Conservation (phyloP, 2,888 invertebrate species). For the Saturnia pavonia region DNA sequence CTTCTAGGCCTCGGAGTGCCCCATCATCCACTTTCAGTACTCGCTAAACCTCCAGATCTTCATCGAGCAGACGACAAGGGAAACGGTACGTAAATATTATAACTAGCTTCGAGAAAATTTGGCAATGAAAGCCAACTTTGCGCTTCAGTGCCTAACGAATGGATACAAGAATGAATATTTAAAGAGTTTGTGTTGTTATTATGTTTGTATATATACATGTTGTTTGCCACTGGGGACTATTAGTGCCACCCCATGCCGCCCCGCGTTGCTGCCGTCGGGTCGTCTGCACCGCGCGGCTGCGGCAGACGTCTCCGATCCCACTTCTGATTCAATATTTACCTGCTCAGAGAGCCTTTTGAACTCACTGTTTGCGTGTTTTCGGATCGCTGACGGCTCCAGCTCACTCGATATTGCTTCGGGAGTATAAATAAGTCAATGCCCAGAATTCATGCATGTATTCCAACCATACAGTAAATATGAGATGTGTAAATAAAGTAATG, state of each 20-base stretch:
- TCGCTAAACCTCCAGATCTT: conserved; percentile 89
- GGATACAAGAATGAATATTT: conserved; percentile 72
- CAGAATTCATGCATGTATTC: conserved; percentile 60
- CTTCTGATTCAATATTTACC: conserved; percentile 82
- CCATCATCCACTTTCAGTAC: conserved; percentile 88
- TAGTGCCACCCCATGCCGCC: conserved; percentile 52
- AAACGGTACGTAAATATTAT: conserved; percentile 82
- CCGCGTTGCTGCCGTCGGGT: conserved; percentile 35
- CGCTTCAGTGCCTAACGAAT: conserved; percentile 44
- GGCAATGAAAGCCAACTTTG: conserved; percentile 26
- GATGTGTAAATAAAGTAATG: conserved; percentile 55
- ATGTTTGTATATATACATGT: conserved; percentile 64
- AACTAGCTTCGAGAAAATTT: conserved; percentile 22
- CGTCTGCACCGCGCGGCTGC: conserved; percentile 46
- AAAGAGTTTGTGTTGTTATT: conserved; percentile 55
- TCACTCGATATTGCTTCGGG: conserved; percentile 75
- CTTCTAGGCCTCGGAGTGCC: conserved; percentile 86
- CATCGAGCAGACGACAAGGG: conserved; percentile 89
- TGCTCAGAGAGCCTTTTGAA: conserved; percentile 80
- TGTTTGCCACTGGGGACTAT: conserved; percentile 82
- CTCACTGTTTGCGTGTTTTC: conserved; percentile 79
- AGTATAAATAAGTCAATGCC: conserved; percentile 77
- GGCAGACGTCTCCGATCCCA: conserved; percentile 77
- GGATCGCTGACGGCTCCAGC: conserved; percentile 77
- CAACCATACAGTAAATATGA: conserved; percentile 56